phyloP scores from a whole-genome alignment of 2,113 vertebrate species.

The Porphyrio hochstetteri region DNA sequence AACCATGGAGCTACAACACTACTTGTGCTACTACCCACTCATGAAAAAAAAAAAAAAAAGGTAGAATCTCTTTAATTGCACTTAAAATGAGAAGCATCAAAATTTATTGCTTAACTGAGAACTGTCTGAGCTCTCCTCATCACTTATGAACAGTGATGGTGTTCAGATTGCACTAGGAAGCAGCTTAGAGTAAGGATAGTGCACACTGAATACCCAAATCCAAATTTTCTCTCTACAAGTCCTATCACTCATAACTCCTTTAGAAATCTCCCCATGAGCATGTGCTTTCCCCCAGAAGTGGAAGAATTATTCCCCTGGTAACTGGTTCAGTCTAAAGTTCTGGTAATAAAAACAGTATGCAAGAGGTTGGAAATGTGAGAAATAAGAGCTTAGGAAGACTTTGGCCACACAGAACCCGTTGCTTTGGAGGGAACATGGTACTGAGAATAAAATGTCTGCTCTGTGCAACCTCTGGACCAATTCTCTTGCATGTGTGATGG shows the following conservation, averaged over 20 bases:
- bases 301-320: neutral
- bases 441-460: neutral
- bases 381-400: neutral
- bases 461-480: neutral
- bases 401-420: neutral
- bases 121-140: neutral
- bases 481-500: neutral
- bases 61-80: neutral
- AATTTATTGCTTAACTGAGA: neutral
- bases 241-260: neutral
- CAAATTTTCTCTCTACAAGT: neutral
- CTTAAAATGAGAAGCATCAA: neutral
- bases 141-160: neutral
- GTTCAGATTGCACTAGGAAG: neutral
- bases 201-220: neutral
- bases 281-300: neutral
- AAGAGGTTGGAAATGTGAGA: neutral
- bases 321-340: neutral
- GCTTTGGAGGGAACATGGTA: neutral
- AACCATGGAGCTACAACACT: neutral
- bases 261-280: neutral
- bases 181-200: neutral
- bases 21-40: neutral
- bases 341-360: neutral
- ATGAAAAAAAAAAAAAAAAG: neutral